phyloP scores from a whole-genome alignment of 2,113 vertebrate genomes.

The Girardinichthys multiradiatus region DNA sequence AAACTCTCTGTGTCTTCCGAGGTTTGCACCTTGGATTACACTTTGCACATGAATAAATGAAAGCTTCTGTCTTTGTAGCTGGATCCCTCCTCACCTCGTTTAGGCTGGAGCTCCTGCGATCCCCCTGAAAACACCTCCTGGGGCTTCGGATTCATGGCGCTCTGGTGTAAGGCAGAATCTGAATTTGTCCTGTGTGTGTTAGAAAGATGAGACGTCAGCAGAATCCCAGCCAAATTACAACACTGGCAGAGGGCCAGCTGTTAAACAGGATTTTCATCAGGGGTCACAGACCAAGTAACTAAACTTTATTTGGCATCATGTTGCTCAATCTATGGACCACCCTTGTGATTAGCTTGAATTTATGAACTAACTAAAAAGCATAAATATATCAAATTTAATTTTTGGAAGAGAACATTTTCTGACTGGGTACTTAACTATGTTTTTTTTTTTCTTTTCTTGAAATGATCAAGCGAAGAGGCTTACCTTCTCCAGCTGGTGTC shows the following conservation, averaged over 20 bases:
- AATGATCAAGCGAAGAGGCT: conserved; percentile 49
- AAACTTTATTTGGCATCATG: neutral
- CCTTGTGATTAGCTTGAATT: conserved; percentile 2
- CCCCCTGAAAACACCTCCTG: conserved; percentile 89
- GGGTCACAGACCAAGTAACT: neutral
- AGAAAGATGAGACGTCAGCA: conserved; percentile 49
- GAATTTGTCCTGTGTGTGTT: conserved; percentile 90
- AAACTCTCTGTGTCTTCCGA: conserved; percentile 29
- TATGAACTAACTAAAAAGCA: neutral
- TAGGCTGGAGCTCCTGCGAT: conserved; percentile 92
- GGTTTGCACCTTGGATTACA: conserved; percentile 24
- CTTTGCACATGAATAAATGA: conserved; percentile 55
- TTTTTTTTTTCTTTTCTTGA: too few relatives aligned
- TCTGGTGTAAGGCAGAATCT: conserved; percentile 98
- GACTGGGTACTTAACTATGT: conserved; percentile 1
- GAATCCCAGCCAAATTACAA: conserved; percentile 25
- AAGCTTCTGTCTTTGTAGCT: conserved; percentile 34
- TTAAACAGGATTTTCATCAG: conserved; percentile 1
- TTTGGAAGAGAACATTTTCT: neutral
- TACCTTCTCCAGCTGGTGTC: conserved; percentile 99
- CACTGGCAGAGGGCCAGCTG: conserved; percentile 7
- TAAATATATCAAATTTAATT: neutral
- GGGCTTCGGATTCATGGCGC: conserved; percentile 89
- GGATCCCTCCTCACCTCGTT: conserved; percentile 85
- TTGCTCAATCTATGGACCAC: neutral